A percentile compares a stretch with the other conserved stretches of the same genome.
Evolutionary conservation across 2,113 vertebrate genomes (phyloP).

Genomic region (Bucco capensis): DNA sequence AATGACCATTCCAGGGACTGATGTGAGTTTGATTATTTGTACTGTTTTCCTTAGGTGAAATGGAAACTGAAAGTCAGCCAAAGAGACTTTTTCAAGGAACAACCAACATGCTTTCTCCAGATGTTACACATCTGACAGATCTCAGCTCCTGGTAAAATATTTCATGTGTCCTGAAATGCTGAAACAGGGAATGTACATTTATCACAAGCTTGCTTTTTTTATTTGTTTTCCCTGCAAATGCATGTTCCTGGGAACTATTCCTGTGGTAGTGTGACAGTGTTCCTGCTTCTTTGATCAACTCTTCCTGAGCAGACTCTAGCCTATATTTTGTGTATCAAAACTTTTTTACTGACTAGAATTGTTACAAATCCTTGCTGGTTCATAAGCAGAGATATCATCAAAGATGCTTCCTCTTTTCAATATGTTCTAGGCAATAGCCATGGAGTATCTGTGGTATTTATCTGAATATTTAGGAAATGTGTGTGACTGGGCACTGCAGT

Average conservation of each 20-base stretch:
- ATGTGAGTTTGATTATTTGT: constrained; percentile 37
- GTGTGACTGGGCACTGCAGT: background rate
- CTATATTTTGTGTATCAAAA: background rate
- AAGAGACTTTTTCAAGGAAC: constrained; percentile 97
- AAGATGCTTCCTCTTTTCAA: background rate
- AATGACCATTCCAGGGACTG: background rate
- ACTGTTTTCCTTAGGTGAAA: constrained; percentile 80
- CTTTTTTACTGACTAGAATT: background rate
- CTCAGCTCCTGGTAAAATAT: constrained; percentile 86
- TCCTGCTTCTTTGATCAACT: background rate
- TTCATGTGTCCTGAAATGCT: background rate
- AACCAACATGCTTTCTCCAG: constrained; percentile 89
- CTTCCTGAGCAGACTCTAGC: background rate
- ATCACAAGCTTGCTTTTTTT: background rate
- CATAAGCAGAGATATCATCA: background rate
- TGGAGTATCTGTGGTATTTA: background rate
- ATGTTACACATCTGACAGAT: constrained; percentile 83
- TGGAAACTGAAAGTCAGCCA: constrained; percentile 95
- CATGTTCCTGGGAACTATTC: background rate
- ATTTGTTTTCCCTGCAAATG: background rate
- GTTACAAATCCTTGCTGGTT: background rate
- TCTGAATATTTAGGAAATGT: background rate
- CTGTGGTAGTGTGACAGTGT: background rate
- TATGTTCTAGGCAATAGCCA: background rate
- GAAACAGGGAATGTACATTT: background rate